phyloP scores from a whole-genome alignment of 1,140 invertebrate species.

The Matsumurasca onukii region DNA sequence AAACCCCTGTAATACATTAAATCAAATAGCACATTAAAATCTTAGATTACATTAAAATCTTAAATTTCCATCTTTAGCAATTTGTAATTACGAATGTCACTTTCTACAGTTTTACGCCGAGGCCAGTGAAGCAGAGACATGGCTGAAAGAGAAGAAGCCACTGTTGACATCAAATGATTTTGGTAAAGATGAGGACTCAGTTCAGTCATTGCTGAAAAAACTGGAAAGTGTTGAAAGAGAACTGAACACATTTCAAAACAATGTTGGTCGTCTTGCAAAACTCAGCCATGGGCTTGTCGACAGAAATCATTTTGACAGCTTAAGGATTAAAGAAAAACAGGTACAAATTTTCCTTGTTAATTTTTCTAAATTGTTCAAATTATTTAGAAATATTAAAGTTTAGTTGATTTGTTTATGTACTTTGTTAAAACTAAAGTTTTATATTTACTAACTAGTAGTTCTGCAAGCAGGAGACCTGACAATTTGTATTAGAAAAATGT shows the following conservation, averaged over 20 bases:
- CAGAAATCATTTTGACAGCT: constrained; percentile 76
- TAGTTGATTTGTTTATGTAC: too few relatives aligned
- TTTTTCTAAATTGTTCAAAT: too few relatives aligned
- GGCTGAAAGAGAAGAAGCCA: constrained; percentile 83
- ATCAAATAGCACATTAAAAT: too few relatives aligned
- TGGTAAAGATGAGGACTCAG: constrained; percentile 86
- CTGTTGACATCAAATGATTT: constrained; percentile 72
- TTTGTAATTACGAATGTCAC: too few relatives aligned
- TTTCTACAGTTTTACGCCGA: constrained; percentile 88
- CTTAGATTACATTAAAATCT: too few relatives aligned
- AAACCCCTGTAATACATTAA: too few relatives aligned
- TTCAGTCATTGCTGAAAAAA: constrained; percentile 75
- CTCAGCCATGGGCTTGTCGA: constrained; percentile 65
- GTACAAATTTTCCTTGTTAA: constrained; percentile 41
- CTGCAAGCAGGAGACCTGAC: too few relatives aligned
- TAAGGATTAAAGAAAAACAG: constrained; percentile 70
- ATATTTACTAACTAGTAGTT: too few relatives aligned
- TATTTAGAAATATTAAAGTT: too few relatives aligned
- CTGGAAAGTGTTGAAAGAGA: constrained; percentile 80
- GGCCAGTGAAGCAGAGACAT: constrained; percentile 80
- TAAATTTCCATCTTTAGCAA: too few relatives aligned
- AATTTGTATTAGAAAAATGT: too few relatives aligned
- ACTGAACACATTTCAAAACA: constrained; percentile 67
- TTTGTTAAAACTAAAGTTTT: too few relatives aligned
- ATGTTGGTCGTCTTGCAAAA: constrained; percentile 66